Evolutionary conservation across 2,888 invertebrate species (phyloP).

Genomic region (Apodemia duryi): DNA sequence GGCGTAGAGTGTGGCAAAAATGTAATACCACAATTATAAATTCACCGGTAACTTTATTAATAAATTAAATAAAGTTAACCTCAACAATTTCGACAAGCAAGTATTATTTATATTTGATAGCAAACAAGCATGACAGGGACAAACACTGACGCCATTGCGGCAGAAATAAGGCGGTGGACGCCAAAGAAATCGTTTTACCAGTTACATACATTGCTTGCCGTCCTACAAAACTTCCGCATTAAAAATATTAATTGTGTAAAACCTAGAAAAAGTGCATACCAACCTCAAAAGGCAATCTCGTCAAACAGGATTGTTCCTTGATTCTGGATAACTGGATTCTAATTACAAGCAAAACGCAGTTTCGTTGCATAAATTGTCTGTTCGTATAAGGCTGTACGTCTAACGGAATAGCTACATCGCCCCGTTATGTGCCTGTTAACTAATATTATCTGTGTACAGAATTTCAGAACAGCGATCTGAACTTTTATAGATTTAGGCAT

Average conservation of each 20-base stretch:
- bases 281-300: not conserved
- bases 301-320: conserved; percentile 8
- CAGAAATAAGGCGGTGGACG: too few relatives aligned
- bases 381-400: conserved; percentile 8
- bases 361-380: conserved; percentile 12
- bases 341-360: conserved; percentile 13
- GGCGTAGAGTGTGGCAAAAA: too few relatives aligned
- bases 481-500: not conserved
- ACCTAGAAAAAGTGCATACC: not conserved
- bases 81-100: too few relatives aligned
- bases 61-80: too few relatives aligned
- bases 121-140: too few relatives aligned
- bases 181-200: too few relatives aligned
- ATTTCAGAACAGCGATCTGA: not conserved
- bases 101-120: too few relatives aligned
- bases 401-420: not conserved
- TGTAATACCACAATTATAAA: too few relatives aligned
- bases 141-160: too few relatives aligned
- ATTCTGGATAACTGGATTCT: conserved; percentile 14
- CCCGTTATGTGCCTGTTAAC: conserved; percentile 6
- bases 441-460: conserved; percentile 4
- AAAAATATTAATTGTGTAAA: not conserved
- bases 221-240: too few relatives aligned
- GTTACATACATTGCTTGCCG: too few relatives aligned
- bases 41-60: too few relatives aligned